Base-by-base conservation (phyloP, 2,113 vertebrate genomes). In the Corvus cornix region DNA sequence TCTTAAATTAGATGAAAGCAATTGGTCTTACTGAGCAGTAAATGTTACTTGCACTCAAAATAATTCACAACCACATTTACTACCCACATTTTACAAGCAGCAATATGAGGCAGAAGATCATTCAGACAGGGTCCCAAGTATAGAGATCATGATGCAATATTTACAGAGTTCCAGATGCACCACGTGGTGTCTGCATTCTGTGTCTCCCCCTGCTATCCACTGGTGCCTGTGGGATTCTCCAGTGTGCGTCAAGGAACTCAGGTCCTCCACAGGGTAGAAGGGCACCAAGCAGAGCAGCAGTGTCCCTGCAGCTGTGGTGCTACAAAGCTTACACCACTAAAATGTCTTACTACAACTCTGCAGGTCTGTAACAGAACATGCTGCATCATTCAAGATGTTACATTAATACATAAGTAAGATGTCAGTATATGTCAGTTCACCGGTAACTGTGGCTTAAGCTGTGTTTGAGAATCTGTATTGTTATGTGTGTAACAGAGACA, bases 401-500 rank as follows among this genome's bases (percentile, higher is more conserved):
- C 31, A 20, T 66, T 81, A 75, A 49, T 55, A 8, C 31, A 20
- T 81, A n/a, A 74, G 53, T 58, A 62, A 83, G 37, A 66, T 74
- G 37, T 64, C 81, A 73, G 24, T 53, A 5, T 55, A 7, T 62
- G 28, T 39, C 83, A 82, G 56, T 80, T 76, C 30, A 73, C 30
- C 0, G 0, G 13, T 59, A 79, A 55, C 28, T 55, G 37, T 2
- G 3, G 48, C 20, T 59, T 51, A 77, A 76, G 28, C 51, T 87
- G 30, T 53, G 46, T 84, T 81, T 68, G 63, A 35, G 44, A 49
- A n/a, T 59, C 56, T 67, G 23, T 58, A 11, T 22, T 67, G 30
- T 20, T 33, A 18, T 26, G 33, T 55, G 30, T 49, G 11, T 75
- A 53, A 28, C 10, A 72, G 8, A 64, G 52, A 48, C 33, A 23